phyloP scores from a whole-genome alignment of 2,113 vertebrate species.

The Myotis yumanensis region DNA sequence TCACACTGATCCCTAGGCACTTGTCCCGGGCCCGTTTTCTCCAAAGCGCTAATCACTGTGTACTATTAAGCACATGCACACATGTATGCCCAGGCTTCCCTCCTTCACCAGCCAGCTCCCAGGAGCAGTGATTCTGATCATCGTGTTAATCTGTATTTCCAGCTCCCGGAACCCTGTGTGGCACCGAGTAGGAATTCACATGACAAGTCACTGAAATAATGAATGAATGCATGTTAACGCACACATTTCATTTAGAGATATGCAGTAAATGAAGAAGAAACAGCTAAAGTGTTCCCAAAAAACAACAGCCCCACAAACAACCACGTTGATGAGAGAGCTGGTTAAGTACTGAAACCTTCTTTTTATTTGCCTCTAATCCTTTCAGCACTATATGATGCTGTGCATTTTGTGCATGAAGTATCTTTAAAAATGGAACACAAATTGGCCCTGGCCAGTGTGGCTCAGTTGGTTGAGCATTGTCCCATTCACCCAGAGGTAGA shows the following conservation, averaged over 20 bases:
- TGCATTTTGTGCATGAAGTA: too few relatives aligned
- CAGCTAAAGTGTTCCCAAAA: not conserved
- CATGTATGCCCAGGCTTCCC: not conserved
- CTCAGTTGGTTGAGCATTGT: not conserved
- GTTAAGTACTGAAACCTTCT: too few relatives aligned
- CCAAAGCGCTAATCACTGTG: not conserved
- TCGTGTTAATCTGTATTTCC: not conserved
- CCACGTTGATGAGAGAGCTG: not conserved
- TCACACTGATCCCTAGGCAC: not conserved
- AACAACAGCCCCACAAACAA: too few relatives aligned
- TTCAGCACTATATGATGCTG: too few relatives aligned
- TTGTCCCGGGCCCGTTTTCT: not conserved
- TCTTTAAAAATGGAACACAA: not conserved
- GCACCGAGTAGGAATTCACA: not conserved
- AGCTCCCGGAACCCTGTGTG: not conserved
- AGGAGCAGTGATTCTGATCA: not conserved
- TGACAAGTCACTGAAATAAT: not conserved
- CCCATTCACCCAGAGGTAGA: not conserved
- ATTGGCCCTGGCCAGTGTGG: not conserved
- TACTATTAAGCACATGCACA: rapidly evolving
- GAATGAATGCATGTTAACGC: not conserved
- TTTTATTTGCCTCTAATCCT: too few relatives aligned
- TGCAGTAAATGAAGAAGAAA: not conserved
- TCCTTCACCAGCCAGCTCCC: not conserved
- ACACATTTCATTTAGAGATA: not conserved